Evolutionary conservation across 2,113 vertebrate species (phyloP).

Genomic region (Callithrix jacchus): DNA sequence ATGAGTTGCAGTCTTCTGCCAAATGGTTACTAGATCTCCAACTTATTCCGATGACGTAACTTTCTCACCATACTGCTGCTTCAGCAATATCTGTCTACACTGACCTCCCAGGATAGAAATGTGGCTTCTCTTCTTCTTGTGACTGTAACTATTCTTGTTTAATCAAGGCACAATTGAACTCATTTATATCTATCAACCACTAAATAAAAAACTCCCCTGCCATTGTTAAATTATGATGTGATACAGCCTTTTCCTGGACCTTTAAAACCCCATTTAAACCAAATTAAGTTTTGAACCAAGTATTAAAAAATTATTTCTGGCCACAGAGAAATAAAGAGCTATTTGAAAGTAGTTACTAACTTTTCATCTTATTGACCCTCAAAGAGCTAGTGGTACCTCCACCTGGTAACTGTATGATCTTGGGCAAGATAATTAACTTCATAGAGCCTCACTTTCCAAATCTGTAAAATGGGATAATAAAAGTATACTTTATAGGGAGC

Average conservation of each 20-base stretch:
- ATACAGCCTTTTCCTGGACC: background rate
- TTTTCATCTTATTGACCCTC: background rate
- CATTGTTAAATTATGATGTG: background rate
- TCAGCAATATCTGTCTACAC: background rate
- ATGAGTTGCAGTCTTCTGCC: background rate
- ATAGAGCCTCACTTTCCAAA: background rate
- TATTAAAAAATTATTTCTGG: background rate
- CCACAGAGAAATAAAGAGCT: background rate
- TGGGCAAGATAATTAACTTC: background rate
- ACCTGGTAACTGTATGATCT: background rate
- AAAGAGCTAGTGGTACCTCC: background rate
- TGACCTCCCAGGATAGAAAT: background rate
- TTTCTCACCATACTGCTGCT: background rate
- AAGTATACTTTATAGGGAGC: background rate
- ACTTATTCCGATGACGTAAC: no score
- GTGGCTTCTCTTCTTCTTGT: background rate
- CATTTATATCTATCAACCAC: background rate
- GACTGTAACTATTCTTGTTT: background rate
- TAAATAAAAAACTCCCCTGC: background rate
- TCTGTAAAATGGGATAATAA: background rate
- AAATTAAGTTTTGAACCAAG: conserved; percentile 1
- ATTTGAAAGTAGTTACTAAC: background rate
- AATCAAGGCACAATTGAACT: background rate
- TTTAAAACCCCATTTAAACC: background rate
- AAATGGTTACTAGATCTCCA: background rate